phyloP scores from a whole-genome alignment of 1,140 invertebrate genomes.

The Panulirus ornatus region DNA sequence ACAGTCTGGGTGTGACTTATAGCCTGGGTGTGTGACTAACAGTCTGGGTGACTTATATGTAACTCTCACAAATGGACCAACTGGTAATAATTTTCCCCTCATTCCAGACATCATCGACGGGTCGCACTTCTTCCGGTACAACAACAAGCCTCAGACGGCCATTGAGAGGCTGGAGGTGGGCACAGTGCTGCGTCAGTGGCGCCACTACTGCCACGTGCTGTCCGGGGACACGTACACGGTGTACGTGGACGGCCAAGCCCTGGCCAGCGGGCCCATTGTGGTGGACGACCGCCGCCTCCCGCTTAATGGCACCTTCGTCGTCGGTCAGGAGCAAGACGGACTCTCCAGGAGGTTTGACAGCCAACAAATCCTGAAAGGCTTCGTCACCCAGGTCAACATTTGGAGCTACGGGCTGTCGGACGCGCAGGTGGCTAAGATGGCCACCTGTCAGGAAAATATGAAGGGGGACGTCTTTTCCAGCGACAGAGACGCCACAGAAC shows the following conservation, averaged over 20 bases:
- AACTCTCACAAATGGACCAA: no score
- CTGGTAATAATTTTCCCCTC: neutral
- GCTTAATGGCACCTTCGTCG: slow-evolving; percentile 54
- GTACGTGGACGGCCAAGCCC: slow-evolving; percentile 36
- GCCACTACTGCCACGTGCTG: slow-evolving; percentile 53
- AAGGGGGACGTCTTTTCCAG: slow-evolving; percentile 42
- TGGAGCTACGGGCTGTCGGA: slow-evolving; percentile 31
- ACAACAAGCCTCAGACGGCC: slow-evolving; percentile 49
- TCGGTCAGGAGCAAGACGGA: slow-evolving; percentile 59
- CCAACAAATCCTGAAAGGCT: slow-evolving; percentile 57
- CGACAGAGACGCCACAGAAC: slow-evolving; percentile 27
- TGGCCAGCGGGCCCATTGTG: neutral
- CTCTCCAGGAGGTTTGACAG: neutral
- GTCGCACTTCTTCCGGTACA: slow-evolving; percentile 45
- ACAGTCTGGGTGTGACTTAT: neutral
- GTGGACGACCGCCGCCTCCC: slow-evolving; percentile 43
- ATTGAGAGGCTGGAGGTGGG: neutral
- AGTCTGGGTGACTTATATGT: no score
- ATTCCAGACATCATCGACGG: slow-evolving; percentile 37
- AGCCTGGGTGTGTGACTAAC: no score
- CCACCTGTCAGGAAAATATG: slow-evolving; percentile 12
- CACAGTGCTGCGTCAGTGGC: slow-evolving; percentile 45
- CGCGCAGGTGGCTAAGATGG: neutral
- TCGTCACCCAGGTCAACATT: slow-evolving; percentile 43
- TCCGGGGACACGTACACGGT: slow-evolving; percentile 49